A percentile compares a stretch with the other conserved stretches of the same genome.
These are phyloP conservation scores for Antheraea assamensis DNA, from an alignment of 2,888 invertebrate genomes.

Conservation along the genomic window DNA sequence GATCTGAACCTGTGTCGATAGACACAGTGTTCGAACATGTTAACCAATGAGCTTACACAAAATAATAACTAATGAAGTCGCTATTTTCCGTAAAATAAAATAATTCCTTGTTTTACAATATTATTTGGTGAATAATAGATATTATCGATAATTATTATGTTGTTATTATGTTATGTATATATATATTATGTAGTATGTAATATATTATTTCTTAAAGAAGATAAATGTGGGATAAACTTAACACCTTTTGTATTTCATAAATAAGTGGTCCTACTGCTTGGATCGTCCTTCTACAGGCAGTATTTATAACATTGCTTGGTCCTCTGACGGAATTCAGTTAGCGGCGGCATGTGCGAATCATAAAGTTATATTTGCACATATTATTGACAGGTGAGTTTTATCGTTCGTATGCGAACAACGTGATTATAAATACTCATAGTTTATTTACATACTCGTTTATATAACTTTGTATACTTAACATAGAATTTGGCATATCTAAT, in stretches of 20 bases:
- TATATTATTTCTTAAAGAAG: too few relatives aligned
- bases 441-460: background rate
- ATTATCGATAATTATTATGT: too few relatives aligned
- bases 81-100: too few relatives aligned
- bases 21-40: too few relatives aligned
- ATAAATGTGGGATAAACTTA: too few relatives aligned
- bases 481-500: background rate
- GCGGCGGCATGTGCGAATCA: slow-evolving; percentile 97
- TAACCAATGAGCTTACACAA: too few relatives aligned
- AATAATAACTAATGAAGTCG: too few relatives aligned
- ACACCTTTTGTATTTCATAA: background rate
- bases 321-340: slow-evolving; percentile 96
- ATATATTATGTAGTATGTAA: too few relatives aligned
- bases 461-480: background rate
- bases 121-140: too few relatives aligned
- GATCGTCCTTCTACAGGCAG: slow-evolving; percentile 95
- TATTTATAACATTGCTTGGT: slow-evolving; percentile 95
- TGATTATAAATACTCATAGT: background rate
- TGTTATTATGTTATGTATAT: too few relatives aligned
- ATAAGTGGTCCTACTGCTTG: slow-evolving; percentile 95
- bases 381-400: slow-evolving; percentile 87
- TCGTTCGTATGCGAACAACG: background rate
- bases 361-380: slow-evolving; percentile 94
- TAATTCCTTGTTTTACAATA: too few relatives aligned
- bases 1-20: too few relatives aligned